Conservation (phyloP, 2,888 invertebrate genomes). For the Dysmachus trigonus region DNA sequence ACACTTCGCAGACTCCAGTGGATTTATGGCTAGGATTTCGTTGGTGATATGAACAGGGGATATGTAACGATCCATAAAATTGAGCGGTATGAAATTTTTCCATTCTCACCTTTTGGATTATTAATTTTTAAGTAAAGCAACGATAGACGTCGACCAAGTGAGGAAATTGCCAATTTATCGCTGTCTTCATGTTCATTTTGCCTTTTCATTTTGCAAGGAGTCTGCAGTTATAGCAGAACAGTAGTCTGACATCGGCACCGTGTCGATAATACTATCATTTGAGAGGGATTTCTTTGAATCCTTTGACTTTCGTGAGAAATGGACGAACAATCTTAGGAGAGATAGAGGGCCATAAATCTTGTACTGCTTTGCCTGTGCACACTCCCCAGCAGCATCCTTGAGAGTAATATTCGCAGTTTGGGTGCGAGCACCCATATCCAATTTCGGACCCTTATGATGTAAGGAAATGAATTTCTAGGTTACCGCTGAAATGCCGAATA, state of each 20-base stretch:
- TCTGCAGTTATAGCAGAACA: neutral
- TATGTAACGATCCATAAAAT: slow-evolving; percentile 3
- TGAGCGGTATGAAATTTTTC: neutral
- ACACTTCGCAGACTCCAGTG: neutral
- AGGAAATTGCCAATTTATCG: neutral
- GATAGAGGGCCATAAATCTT: slow-evolving; percentile 21
- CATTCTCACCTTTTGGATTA: neutral
- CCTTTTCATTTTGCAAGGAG: neutral
- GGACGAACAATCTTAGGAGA: neutral
- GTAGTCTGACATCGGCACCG: neutral
- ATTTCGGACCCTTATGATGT: slow-evolving; percentile 29
- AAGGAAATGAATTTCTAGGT: slow-evolving; percentile 28
- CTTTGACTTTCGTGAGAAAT: slow-evolving; percentile 21
- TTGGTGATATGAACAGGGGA: neutral
- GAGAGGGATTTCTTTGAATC: slow-evolving; percentile 4
- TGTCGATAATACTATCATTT: slow-evolving; percentile 21
- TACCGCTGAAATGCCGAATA: neutral
- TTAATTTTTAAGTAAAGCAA: slow-evolving; percentile 9
- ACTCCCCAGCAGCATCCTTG: neutral
- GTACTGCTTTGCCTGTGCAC: slow-evolving; percentile 19
- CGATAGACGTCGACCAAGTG: neutral
- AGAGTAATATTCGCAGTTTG: slow-evolving; percentile 20
- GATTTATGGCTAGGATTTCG: neutral
- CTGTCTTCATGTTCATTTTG: neutral
- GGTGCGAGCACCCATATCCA: slow-evolving; percentile 9